Base-by-base conservation (phyloP, 2,797 vertebrate species). In the Atherinosoma microstoma region DNA sequence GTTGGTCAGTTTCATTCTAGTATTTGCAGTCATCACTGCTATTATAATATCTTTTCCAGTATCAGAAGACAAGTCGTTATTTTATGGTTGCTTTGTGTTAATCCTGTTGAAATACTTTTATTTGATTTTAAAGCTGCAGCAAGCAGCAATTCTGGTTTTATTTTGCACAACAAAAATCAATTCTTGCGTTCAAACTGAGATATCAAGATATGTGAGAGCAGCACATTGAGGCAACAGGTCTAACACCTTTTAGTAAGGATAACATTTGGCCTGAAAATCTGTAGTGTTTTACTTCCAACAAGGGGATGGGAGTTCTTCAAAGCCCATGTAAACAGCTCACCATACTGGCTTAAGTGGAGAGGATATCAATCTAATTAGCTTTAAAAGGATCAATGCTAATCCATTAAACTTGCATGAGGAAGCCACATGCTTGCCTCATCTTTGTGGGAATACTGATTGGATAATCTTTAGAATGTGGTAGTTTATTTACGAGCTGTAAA, bases 371-470 rank as follows among this genome's bases (percentile, higher is more conserved):
- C 71, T 83, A 88, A 89, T 88, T 89, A 85, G 72, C 61, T 76
- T 76, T 42, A 84, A n/a, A 76, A 73, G 75, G 75, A 89, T 92
- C 89, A 78, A 90, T 91, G 75, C 42, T 84, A 90, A 88, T 85
- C 86, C 76, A 87, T 90, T 91, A 77, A 89, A 89, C 57, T 73
- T 84, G 73, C 63, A 82, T 64, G 76, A 77, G 73, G 76, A 75
- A 83, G 80, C 74, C 69, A 70, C 77, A 73, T 78, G 64, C 74
- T 77, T 75, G 68, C 84, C 69, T 72, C 20, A 1, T 69, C 65
- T 79, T 67, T 54, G 58, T 56, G 56, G 61, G 76, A 82, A 74
- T 42, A 64, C 24, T 8, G 49, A 76, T 34, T 61, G 36, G 53
- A 62, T 79, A 76, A 67, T 53, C 36, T 42, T 69, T 42, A 73